Percentiles rank a stretch among this genome's conserved stretches.
phyloP scores from a whole-genome alignment of 2,797 vertebrate genomes.

The Myotis planiceps region DNA sequence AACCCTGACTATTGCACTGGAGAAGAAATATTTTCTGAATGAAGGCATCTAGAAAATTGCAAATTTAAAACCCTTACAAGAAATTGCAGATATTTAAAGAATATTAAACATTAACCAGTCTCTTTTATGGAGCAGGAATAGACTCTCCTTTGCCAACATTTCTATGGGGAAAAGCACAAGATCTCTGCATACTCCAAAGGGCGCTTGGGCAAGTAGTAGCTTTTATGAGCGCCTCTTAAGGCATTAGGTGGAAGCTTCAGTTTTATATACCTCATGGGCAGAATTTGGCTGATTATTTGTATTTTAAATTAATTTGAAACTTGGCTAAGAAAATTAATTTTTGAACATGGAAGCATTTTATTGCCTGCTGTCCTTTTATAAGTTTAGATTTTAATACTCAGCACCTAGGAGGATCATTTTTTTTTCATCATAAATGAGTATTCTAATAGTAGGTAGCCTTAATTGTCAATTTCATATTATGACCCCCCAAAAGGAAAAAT shows the following conservation, averaged over 20 bases:
- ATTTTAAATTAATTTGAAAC: neutral
- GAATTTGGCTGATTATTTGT: neutral
- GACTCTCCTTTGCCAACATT: neutral
- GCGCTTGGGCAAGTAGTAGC: neutral
- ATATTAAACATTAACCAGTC: neutral
- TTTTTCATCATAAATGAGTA: neutral
- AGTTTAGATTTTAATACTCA: neutral
- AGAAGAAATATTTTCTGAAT: neutral
- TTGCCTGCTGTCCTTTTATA: neutral
- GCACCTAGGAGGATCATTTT: neutral
- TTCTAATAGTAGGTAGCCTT: neutral
- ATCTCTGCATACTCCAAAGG: neutral
- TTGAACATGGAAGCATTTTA: neutral
- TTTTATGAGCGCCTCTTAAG: neutral
- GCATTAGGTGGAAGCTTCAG: neutral
- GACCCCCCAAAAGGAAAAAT: neutral
- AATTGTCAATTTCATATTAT: neutral
- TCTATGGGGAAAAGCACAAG: neutral
- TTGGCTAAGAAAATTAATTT: neutral
- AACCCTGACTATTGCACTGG: neutral
- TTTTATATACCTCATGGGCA: neutral
- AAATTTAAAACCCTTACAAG: neutral
- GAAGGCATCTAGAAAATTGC: neutral
- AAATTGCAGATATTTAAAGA: neutral
- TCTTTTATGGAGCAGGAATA: neutral